Base-by-base conservation (phyloP, 2,113 vertebrate species). In the Halcyon malimbica region DNA sequence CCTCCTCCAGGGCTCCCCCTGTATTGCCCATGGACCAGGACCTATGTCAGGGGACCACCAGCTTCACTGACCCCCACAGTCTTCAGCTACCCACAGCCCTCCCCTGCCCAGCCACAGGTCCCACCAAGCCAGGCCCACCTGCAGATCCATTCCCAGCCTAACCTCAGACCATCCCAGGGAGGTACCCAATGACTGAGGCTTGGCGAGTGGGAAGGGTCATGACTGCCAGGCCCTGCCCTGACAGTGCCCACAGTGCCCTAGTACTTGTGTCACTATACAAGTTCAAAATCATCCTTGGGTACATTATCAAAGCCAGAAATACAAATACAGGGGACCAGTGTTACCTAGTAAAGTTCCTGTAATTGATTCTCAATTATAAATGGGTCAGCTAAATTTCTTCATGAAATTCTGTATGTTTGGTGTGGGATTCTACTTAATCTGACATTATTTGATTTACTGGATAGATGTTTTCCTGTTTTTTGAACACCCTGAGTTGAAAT, bases 1-100 rank as follows among this genome's bases (percentile, higher is more conserved):
- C 3, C 9, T 16, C 16, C 9, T n/a, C 42, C 9, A 0, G 1
- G 5, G 10, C 10, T 78, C 5, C 16, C 6, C 8, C 11, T 7
- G 8, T 21, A 7, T 25, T 79, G 13, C 8, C 7, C 24, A 53
- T 2, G 2, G 13, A 67, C 24, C 59, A 60, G 19, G 35, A 51
- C 20, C 33, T 35, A 25, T 28, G 7, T 6, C 7, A 50, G 8
- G 18, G 6, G 10, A 35, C 17, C 2, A 2, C 8, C 28, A 63
- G 26, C 10, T 7, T 14, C 39, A 19, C 8, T 29, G 18, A 80
- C 24, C 1, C 19, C 16, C 35, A 35, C 1, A 0, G 12, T 13
- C 23, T 33, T 33, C 16, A n/a, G 18, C 19, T 24, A 11, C 39
- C 16, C 33, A 25, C 51, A 48, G 5, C 17, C 11, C 5, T 39